These are phyloP conservation scores for Stomatorhinus ivindoensis DNA, from an alignment of 2,113 vertebrate species.

Conservation along the genomic window DNA sequence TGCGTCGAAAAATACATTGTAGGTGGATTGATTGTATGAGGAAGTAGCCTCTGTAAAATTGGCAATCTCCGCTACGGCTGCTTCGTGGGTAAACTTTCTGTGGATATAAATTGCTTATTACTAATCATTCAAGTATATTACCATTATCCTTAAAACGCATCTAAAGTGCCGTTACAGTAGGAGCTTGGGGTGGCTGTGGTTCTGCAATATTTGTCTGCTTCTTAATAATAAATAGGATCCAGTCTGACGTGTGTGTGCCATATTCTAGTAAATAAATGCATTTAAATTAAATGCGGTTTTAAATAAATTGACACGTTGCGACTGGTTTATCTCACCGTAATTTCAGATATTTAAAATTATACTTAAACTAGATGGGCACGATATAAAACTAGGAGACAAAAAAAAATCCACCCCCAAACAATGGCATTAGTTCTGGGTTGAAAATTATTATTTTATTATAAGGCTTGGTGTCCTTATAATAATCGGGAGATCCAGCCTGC, in stretches of 20 bases:
- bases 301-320: not conserved
- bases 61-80: not conserved
- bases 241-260: not conserved
- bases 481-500: slow-evolving; percentile 40
- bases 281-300: not conserved
- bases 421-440: slow-evolving; percentile 21
- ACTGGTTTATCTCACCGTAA: not conserved
- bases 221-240: not conserved
- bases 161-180: not conserved
- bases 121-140: not conserved
- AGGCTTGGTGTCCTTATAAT: slow-evolving; percentile 37
- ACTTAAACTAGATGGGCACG: not conserved
- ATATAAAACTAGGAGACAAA: not conserved
- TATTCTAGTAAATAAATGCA: not conserved
- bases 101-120: not conserved
- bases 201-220: not conserved
- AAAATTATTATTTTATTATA: slow-evolving; percentile 27
- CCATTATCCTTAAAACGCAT: not conserved
- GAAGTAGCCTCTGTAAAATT: not conserved
- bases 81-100: slow-evolving; percentile 1
- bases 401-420: slow-evolving; percentile 3
- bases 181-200: not conserved
- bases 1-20: not conserved
- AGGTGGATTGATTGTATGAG: not conserved
- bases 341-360: not conserved